phyloP scores from a whole-genome alignment of 92 coral and sea anemone species.

The Umimayanthus kanabou region DNA sequence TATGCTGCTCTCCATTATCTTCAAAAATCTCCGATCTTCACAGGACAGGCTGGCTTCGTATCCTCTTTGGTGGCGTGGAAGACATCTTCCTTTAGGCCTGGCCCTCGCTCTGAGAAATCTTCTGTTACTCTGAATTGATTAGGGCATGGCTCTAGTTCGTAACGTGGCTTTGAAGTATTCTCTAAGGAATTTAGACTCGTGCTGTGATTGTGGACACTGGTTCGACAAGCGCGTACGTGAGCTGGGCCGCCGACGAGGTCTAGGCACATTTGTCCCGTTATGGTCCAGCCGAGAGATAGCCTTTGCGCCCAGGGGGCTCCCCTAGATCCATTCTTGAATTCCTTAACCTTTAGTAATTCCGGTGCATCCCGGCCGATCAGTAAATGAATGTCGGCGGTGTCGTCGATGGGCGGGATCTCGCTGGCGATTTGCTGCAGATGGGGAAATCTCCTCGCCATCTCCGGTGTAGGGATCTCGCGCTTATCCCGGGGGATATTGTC shows the following conservation, averaged over 20 bases:
- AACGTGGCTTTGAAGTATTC: background rate
- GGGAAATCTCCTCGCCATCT: conserved; percentile 65
- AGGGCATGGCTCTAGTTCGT: conserved; percentile 46
- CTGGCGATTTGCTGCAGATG: conserved; percentile 55
- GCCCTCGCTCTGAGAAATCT: background rate
- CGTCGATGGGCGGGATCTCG: conserved; percentile 61
- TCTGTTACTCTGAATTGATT: conserved; percentile 55
- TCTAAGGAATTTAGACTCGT: background rate
- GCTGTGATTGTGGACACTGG: conserved; percentile 38
- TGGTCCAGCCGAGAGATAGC: conserved; percentile 61
- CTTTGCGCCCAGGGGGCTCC: conserved; percentile 57
- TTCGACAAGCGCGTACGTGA: conserved; percentile 47
- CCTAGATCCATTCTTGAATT: conserved; percentile 57
- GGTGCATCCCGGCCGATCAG: conserved; percentile 69
- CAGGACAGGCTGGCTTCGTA: conserved; percentile 35
- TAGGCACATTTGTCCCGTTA: conserved; percentile 61
- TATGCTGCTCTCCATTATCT: conserved; percentile 27
- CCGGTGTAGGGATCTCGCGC: conserved; percentile 56
- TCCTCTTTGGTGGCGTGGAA: conserved; percentile 24
- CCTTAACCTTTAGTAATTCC: conserved; percentile 59
- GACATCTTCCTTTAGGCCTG: background rate
- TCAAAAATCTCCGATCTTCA: conserved; percentile 44
- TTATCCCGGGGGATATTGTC: conserved; percentile 53
- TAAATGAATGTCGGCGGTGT: conserved; percentile 46
- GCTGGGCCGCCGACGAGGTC: conserved; percentile 53